A percentile compares a stretch with the other conserved stretches of the same genome.
phyloP scores from a whole-genome alignment of 2,797 vertebrate species.

The Premnoplex brunnescens region DNA sequence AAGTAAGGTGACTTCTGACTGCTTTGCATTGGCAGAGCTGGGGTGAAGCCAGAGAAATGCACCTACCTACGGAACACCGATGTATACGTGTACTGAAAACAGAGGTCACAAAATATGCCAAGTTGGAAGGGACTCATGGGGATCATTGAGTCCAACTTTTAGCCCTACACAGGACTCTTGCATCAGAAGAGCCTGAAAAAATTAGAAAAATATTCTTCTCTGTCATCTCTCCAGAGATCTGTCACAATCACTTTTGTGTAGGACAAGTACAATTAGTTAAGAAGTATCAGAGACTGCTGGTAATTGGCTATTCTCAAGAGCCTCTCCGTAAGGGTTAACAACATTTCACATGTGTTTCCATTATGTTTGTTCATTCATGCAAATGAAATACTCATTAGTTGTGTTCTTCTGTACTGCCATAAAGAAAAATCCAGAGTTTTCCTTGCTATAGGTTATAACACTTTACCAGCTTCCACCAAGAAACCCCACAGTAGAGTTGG shows the following conservation, averaged over 20 bases:
- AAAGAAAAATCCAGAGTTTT: background rate
- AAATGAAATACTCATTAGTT: background rate
- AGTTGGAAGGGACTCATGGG: background rate
- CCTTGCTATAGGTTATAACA: background rate
- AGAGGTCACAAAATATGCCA: background rate
- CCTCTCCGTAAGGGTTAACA: background rate
- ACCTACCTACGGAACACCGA: fast-evolving
- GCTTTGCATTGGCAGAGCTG: background rate
- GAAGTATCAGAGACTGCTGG: background rate
- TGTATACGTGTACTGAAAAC: background rate
- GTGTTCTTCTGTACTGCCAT: background rate
- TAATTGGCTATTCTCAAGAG: background rate
- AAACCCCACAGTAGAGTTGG: background rate
- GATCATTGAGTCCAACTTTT: background rate
- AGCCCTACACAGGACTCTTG: background rate
- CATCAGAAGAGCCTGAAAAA: background rate
- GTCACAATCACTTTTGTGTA: background rate
- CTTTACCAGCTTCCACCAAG: background rate
- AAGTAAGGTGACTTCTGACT: background rate
- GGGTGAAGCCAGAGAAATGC: background rate
- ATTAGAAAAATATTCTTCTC: background rate
- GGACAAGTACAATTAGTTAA: background rate
- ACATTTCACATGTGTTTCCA: background rate
- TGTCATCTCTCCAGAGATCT: background rate
- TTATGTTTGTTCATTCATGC: background rate